phyloP scores from a whole-genome alignment of 1,140 invertebrate species.

The Eulimnadia texana region DNA sequence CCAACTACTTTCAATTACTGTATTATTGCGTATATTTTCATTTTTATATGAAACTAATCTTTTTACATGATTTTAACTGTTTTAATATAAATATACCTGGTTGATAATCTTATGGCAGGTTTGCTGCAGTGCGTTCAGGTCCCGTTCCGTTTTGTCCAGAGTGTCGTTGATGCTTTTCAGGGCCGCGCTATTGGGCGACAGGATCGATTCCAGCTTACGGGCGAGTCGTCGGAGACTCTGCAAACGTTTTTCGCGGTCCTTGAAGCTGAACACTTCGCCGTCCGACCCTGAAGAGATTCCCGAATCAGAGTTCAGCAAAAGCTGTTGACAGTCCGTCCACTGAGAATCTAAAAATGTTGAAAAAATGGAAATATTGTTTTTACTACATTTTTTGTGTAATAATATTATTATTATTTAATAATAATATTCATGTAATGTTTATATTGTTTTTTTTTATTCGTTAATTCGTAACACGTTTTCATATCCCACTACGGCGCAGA shows the following conservation, averaged over 20 bases:
- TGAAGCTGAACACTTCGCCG: conserved; percentile 38
- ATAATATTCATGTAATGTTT: too few relatives aligned
- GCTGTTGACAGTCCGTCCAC: conserved; percentile 1
- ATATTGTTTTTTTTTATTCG: too few relatives aligned
- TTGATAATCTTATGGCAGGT: not conserved
- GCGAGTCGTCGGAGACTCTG: conserved; percentile 46
- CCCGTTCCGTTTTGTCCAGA: conserved; percentile 3
- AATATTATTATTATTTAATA: too few relatives aligned
- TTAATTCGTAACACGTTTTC: too few relatives aligned
- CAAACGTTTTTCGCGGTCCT: conserved; percentile 52
- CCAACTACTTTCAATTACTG: too few relatives aligned
- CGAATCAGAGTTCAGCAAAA: conserved; percentile 40
- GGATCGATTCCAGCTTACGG: conserved; percentile 44
- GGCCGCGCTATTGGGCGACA: conserved; percentile 47
- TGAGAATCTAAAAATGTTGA: not conserved
- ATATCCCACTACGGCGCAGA: too few relatives aligned
- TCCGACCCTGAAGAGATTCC: conserved; percentile 61
- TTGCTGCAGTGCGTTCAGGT: not conserved
- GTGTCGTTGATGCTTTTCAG: conserved; percentile 38
- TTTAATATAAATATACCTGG: not conserved
- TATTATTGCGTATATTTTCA: too few relatives aligned
- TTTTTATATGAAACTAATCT: too few relatives aligned
- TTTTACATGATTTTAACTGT: not conserved
- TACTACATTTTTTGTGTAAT: too few relatives aligned
- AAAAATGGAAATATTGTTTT: too few relatives aligned